These are phyloP conservation scores for Parasteatoda tepidariorum DNA, from an alignment of 1,140 invertebrate genomes.

Conservation along the genomic window DNA sequence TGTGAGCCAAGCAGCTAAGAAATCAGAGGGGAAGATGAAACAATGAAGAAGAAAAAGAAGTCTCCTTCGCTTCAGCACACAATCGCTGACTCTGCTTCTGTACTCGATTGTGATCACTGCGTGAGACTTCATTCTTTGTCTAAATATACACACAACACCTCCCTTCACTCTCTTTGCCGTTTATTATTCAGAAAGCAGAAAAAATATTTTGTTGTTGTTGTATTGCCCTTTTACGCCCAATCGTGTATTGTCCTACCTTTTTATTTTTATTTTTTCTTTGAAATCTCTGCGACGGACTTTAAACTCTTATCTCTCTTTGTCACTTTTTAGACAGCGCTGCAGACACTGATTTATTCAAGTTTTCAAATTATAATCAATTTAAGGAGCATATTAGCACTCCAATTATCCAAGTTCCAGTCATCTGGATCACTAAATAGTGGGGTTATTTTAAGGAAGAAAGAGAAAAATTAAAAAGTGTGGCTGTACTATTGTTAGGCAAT, in stretches of 20 bases:
- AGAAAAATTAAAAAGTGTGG: too few species aligned
- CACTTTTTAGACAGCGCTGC: background rate
- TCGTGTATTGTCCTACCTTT: background rate
- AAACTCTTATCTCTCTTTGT: background rate
- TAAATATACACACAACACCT: constrained; percentile 51
- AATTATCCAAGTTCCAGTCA: too few species aligned
- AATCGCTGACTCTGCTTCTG: constrained; percentile 49
- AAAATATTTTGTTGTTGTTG: background rate
- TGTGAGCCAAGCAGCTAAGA: constrained; percentile 2
- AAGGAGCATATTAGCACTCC: too few species aligned
- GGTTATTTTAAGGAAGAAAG: too few species aligned
- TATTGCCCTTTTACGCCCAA: background rate
- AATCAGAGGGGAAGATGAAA: background rate
- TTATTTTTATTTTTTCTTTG: background rate
- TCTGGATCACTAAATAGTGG: too few species aligned
- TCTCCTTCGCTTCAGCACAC: background rate
- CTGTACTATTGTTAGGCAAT: too few species aligned
- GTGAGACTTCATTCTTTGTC: constrained; percentile 35
- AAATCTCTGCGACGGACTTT: background rate
- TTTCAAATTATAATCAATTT: too few species aligned
- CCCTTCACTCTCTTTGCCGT: constrained; percentile 22
- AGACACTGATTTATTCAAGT: background rate
- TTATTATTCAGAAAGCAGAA: constrained; percentile 9
- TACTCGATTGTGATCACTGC: constrained; percentile 55
- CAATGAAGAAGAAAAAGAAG: background rate